Evolutionary conservation across 2,888 invertebrate genomes (phyloP), one percentile per base, ranked within the genome.

Genomic region (Eugnorisma glareosa): DNA sequence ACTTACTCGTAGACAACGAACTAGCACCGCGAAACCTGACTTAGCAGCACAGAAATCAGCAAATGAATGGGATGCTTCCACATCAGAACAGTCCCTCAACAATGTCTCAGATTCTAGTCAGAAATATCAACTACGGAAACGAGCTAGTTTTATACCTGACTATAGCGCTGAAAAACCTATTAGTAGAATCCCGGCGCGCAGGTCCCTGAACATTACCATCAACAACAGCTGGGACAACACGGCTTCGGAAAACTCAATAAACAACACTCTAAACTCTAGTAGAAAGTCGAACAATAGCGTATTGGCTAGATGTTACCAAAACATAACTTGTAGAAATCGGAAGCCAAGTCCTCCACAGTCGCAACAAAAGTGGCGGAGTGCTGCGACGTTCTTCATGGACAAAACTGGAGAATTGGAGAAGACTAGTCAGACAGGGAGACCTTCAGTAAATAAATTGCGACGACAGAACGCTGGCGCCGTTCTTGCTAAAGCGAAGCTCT

Each of bases 381-480:
- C 97, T 0, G 97, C 97, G 18, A 94, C 97, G 37, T 97, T 97
- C 89, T 97, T 97, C 72, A 96, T 96, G 96, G 93, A 95, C 75
- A 96, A 97, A 82, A 96, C 96, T 24, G 97, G 96, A 5, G 95
- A 96, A 80, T 87, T 94, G 43, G 95, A 95, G n/a, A 93, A 91
- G 24, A 92, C 94, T 63, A 94, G 95, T 72, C 95, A 95, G 68
- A 97, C 97, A 43, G 97, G 98, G 1, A 96, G 98, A 77, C 98
- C 98, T 0, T 98, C 98, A 0, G 97, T 98, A 21, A 98, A 98
- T 35, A 97, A 97, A 88, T 91, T 98, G 48, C 96, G 98, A 43
- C 96, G 97, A 68, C 98, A 98, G 92, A 98, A 98, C 92, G 98
- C 98, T 11, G 98, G 98, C 13, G 98, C 98, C 96, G 98, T 98